Conservation (phyloP, 2,113 vertebrate species). For the Hiodon alosoides region DNA sequence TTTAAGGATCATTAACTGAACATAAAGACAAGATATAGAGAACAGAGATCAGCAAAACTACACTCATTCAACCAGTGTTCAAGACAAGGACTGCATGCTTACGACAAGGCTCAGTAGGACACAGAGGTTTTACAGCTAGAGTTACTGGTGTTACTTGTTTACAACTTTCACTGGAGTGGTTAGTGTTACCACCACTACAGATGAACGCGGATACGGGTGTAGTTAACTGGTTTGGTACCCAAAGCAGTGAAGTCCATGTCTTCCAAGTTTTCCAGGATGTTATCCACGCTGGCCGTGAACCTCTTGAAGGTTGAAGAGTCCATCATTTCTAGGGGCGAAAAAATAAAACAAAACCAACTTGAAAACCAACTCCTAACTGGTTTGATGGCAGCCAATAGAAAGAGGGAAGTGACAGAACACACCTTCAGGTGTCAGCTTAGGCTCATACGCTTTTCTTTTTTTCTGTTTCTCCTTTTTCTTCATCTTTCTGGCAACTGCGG, state of each 20-base stretch:
- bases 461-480: constrained; percentile 96
- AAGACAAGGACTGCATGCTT: no score
- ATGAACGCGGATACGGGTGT: not conserved
- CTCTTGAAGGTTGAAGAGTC: constrained; percentile 97
- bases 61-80: no score
- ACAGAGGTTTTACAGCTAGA: no score
- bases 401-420: constrained; percentile 3
- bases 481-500: constrained; percentile 89
- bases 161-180: not conserved
- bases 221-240: constrained; percentile 59
- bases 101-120: no score
- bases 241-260: constrained; percentile 94
- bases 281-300: constrained; percentile 86
- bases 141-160: no score
- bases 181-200: not conserved
- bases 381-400: not conserved
- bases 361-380: constrained; percentile 14
- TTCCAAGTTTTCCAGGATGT: constrained; percentile 93
- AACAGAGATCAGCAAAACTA: no score
- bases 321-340: constrained; percentile 78
- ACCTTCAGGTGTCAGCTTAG: constrained; percentile 93
- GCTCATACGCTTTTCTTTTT: constrained; percentile 94
- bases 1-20: no score
- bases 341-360: constrained; percentile 16
- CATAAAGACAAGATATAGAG: no score